phyloP scores from a whole-genome alignment of 1,140 invertebrate genomes.

The Calycopis cecrops region DNA sequence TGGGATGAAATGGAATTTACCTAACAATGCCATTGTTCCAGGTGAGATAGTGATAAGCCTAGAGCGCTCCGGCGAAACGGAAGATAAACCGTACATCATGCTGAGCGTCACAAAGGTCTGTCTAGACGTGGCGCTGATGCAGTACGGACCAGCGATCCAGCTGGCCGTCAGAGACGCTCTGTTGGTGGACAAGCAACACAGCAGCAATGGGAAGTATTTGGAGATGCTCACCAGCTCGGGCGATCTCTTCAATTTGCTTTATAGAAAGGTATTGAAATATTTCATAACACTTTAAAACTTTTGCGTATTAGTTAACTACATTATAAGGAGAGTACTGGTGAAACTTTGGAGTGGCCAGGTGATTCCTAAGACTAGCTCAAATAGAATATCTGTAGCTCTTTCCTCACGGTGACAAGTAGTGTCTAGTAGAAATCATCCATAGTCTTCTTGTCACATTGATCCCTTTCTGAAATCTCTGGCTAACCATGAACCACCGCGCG shows the following conservation, averaged over 20 bases:
- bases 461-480: no score
- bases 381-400: no score
- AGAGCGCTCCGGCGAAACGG: slow-evolving; percentile 78
- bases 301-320: no score
- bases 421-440: no score
- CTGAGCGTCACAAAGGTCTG: slow-evolving; percentile 82
- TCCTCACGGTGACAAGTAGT: no score
- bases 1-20: no score
- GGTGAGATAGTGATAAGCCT: slow-evolving; percentile 73
- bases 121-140: slow-evolving; percentile 85
- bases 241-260: slow-evolving; percentile 83
- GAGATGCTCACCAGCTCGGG: slow-evolving; percentile 84
- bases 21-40: slow-evolving; percentile 18
- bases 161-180: slow-evolving; percentile 82
- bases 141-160: slow-evolving; percentile 86
- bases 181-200: slow-evolving; percentile 88
- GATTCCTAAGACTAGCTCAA: no score
- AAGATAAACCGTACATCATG: slow-evolving; percentile 86
- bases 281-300: no score
- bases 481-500: no score
- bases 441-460: no score
- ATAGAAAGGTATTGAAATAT: slow-evolving; percentile 63
- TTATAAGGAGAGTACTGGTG: no score
- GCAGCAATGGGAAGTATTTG: slow-evolving; percentile 84
- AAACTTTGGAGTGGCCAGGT: no score